Evolutionary conservation across 1,140 invertebrate species (phyloP), one percentile per base, ranked within the genome.

Genomic region (Apis florea): DNA sequence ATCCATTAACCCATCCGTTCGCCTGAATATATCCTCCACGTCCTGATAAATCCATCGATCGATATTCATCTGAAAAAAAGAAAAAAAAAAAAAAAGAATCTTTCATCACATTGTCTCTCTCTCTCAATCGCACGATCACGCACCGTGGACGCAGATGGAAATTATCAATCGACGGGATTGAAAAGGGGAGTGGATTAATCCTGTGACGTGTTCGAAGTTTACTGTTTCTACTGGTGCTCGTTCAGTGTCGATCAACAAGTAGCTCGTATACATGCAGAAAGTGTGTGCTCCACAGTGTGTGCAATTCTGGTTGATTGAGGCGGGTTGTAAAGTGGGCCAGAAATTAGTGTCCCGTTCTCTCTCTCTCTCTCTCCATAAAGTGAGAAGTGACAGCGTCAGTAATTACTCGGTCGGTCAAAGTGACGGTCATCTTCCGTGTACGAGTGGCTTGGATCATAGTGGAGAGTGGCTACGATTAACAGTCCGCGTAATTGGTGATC

Each of bases 211-310:
- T 11, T 11, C 8, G 19, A 24, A 2, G 53, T 24, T 54, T 21
- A 9, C 17, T 2, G 19, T 8, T 56, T 9, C 54, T 24, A 63
- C n/a, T 4, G 53, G n/a, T 73, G 70, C 58, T 61, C 47, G 26
- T 31, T 10, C 24, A 24, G 26, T 66, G 68, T 66, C 53, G 67
- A 80, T 80, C 79, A 80, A 80, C 79, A 80, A 80, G 79, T 80
- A 74, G 79, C 69, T 56, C 5, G 24, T 49, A 51, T 66, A 56
- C 56, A 80, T 31, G 31, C 6, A 72, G 78, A 13, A 63, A 40
- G 12, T 5, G 1, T 40, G 40, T n/a, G n/a, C n/a, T 40, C 12
- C 31, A 15, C 17, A 31, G 40, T 26, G n/a, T 26, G n/a, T 24
- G 26, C 6, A 26, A 26, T n/a, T 21, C 17, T n/a, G 73, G 21